Base-by-base conservation (phyloP, 2,113 vertebrate genomes). In the Garra rufa region DNA sequence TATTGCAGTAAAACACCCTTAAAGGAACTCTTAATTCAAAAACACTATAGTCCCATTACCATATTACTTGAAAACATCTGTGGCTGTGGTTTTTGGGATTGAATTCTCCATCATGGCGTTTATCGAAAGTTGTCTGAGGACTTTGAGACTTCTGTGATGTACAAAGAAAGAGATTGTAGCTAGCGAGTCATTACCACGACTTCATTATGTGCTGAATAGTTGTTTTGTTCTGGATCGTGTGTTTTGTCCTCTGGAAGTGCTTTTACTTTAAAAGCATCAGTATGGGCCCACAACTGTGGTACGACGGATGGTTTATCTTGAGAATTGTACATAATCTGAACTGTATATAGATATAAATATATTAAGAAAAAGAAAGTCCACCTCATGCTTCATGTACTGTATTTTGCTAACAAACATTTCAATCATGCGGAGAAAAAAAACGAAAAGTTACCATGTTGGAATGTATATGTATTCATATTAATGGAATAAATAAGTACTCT, bases 381-480 rank as follows among this genome's bases (percentile, higher is more conserved):
- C 65, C 19, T 80, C 81, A 81, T 80, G 84, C 81, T 85, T 85
- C 73, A 82, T 87, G 86, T 83, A 84, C 28, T 84, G 83, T 88
- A 88, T 88, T 88, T 88, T 85, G 84, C 80, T 88, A 85, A 87
- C 67, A 73, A 85, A 83, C 75, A 85, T 43, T 80, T 83, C 52
- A 85, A 44, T 93, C 89, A 90, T 85, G 83, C 67, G n/a, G n/a
- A n/a, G n/a, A n/a, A n/a, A n/a, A n/a, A n/a, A 77, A 88, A 83
- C 3, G 4, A 81, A 34, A 59, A 41, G 61, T 76, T 52, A 82
- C 79, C 61, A 78, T 71, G 87, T 91, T 92, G 92, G 92, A 94
- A 92, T 93, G 92, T 92, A 90, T 88, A 90, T 89, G 91, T 92
- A 91, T 90, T 92, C 91, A 88, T 86, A 82, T 77, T 87, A 90